These are phyloP conservation scores for Polia nebulosa DNA, from an alignment of 2,888 invertebrate genomes.

Conservation along the genomic window DNA sequence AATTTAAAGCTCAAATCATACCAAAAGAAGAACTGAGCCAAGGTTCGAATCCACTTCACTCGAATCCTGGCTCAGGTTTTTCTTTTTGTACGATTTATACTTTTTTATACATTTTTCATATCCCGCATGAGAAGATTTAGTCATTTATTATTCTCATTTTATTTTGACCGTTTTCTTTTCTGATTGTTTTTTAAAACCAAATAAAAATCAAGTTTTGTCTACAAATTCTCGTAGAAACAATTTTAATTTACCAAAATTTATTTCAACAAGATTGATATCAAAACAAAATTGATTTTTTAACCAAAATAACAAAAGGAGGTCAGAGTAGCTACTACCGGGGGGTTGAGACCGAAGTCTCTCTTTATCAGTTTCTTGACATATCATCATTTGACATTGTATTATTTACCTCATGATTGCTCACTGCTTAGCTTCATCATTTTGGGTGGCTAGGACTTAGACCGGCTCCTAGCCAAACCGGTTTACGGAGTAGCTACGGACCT, in stretches of 20 bases:
- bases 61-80: not conserved
- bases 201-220: not conserved
- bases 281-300: no score
- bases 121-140: not conserved
- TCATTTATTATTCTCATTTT: not conserved
- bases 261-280: not conserved
- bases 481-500: constrained; percentile 55
- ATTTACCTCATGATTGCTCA: constrained; percentile 49
- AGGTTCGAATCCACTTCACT: no score
- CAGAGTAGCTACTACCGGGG: constrained; percentile 50
- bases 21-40: no score
- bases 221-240: not conserved
- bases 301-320: constrained; percentile 40
- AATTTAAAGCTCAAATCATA: no score
- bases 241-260: not conserved
- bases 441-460: constrained; percentile 55
- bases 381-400: constrained; percentile 46
- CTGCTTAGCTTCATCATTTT: constrained; percentile 45
- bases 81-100: constrained; percentile 4
- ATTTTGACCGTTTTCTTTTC: not conserved
- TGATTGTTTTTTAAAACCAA: not conserved
- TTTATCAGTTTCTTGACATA: constrained; percentile 54
- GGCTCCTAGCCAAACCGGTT: constrained; percentile 59
- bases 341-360: constrained; percentile 49
- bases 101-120: not conserved